A percentile compares a stretch with the other conserved stretches of the same genome.
Conservation (phyloP, 1,140 invertebrate species). For the Zaprionus inermis region DNA sequence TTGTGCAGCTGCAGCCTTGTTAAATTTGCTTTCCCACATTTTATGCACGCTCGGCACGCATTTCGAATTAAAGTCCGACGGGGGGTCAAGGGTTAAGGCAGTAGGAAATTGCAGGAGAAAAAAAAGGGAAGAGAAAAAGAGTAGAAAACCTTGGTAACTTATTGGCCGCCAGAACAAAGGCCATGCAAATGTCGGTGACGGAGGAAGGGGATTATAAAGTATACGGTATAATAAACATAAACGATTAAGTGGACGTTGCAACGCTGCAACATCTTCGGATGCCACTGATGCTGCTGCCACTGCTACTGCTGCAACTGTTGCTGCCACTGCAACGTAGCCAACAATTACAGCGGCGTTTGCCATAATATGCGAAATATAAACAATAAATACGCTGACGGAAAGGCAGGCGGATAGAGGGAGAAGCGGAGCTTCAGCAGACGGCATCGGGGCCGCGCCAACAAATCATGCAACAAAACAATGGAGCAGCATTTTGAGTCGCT, state of each 20-base stretch:
- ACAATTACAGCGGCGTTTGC: constrained; percentile 64
- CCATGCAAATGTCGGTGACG: constrained; percentile 67
- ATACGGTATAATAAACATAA: constrained; percentile 72
- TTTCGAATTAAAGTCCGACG: constrained; percentile 23
- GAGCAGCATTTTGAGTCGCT: constrained; percentile 76
- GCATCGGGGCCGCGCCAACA: constrained; percentile 52
- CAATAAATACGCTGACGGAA: constrained; percentile 61
- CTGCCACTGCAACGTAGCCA: constrained; percentile 22
- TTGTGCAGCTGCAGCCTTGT: background rate
- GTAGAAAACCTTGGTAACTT: constrained; percentile 18
- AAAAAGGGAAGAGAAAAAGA: too few species aligned
- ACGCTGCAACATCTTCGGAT: constrained; percentile 58
- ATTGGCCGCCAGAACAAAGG: constrained; percentile 63
- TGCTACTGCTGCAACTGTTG: constrained; percentile 7
- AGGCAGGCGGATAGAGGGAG: background rate
- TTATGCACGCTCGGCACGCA: constrained; percentile 18
- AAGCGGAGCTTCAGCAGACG: constrained; percentile 16
- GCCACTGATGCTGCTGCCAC: constrained; percentile 6
- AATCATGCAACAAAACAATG: constrained; percentile 83
- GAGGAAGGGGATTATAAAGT: constrained; percentile 60
- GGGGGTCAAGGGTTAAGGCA: constrained; percentile 3
- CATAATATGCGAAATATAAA: constrained; percentile 81
- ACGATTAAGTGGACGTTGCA: constrained; percentile 64
- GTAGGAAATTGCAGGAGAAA: background rate
- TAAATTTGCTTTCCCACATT: background rate